Base-by-base conservation (phyloP, 1,140 invertebrate species). In the Drosophila mauritiana region DNA sequence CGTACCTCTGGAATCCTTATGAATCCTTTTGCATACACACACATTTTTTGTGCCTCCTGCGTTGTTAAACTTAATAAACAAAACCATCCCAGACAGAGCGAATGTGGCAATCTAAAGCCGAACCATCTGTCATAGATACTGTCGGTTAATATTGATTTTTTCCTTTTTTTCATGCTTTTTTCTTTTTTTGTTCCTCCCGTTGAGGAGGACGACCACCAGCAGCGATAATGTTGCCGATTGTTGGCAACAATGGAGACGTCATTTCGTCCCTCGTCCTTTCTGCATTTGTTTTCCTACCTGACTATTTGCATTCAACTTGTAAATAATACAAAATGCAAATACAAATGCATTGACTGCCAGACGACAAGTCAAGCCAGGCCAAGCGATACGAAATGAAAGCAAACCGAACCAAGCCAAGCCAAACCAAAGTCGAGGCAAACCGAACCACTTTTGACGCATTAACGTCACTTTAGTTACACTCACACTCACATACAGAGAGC, bases 71-170 rank as follows among this genome's bases (percentile, higher is more conserved):
- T 88, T 79, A 76, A 86, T 88, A 89, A 89, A 89, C 79, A 89
- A 58, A 49, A 43, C 42, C 40, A 42, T 27, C 57, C 36, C 79
- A 73, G 62, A 49, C 53, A 45, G 40, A 64, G 25, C 39, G 42
- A 56, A 22, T 77, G 39, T 59, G 52, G 37, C 64, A 59, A 74
- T 69, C 58, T 51, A 80, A 84, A 83, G 59, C 56, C 63, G 64
- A 58, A 73, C 73, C 84, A 89, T 89, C 84, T 89, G 84, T 89
- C 84, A 89, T 80, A 84, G 84, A 89, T 89, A 89, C 84, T 89
- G 80, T 83, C 76, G 59, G 75, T 86, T 78, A 67, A 54, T 85
- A 59, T 76, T 76, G 73, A 76, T 76, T 76, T 75, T 15, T 74
- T 61, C 55, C 72, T 34, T 75, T 75, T 75, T 11, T 73, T 56